Percentiles rank a stretch among this genome's conserved stretches.
phyloP scores from a whole-genome alignment of 2,797 vertebrate genomes.

The Buceros bicornis region DNA sequence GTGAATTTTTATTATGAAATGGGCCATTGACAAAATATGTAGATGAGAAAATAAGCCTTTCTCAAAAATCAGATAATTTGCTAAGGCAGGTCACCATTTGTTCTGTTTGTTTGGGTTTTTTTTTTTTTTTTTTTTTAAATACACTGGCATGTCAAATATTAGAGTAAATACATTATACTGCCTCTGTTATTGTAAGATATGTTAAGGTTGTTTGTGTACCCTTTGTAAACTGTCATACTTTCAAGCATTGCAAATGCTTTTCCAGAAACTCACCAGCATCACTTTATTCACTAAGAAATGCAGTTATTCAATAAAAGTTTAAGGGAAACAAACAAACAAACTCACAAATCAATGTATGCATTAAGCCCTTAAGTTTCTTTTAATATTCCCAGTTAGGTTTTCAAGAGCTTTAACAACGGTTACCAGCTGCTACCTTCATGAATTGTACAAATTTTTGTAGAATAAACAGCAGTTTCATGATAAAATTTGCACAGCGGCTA shows the following conservation, averaged over 20 bases:
- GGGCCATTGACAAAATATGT: background rate
- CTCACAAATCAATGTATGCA: background rate
- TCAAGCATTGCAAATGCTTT: background rate
- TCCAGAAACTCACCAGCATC: background rate
- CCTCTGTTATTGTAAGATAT: background rate
- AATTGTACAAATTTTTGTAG: background rate
- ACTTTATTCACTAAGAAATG: background rate
- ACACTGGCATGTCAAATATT: background rate
- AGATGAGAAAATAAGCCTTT: background rate
- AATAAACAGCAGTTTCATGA: background rate
- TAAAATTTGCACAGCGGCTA: constrained; percentile 14
- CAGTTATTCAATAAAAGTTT: background rate
- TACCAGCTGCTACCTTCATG: constrained; percentile 3
- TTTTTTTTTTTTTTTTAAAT: background rate
- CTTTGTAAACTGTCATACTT: background rate
- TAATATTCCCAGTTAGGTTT: background rate
- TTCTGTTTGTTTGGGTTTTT: background rate
- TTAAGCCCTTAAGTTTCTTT: background rate
- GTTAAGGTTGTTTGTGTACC: background rate
- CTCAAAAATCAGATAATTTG: background rate
- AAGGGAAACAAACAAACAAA: background rate
- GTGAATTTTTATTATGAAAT: background rate
- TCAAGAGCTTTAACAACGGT: background rate
- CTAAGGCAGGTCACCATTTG: background rate
- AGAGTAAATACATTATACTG: background rate